Evolutionary conservation across 92 coral and sea anemone species (phyloP), one percentile per base, ranked within the genome.

Genomic region (Porites rus): DNA sequence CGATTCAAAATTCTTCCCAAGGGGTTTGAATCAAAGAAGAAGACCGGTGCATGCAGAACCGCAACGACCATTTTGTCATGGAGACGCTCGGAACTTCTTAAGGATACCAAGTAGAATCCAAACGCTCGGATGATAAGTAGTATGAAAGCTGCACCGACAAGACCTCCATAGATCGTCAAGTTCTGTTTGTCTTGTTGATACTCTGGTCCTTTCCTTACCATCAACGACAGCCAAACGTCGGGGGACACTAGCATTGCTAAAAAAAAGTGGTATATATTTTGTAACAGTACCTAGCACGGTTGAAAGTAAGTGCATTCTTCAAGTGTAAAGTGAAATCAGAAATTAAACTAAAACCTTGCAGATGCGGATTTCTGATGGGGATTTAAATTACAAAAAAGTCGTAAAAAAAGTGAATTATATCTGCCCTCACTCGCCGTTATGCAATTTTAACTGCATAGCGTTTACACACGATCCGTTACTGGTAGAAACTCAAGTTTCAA

Each of bases 11-110:
- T 56, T 56, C 61, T 56, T 56, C 61, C 61, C 61, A 56, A 17
- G 16, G 61, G 61, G 16, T 56, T 56, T 56, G 61, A 56, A 56
- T 56, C 61, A 56, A 56, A 56, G 13, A 56, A 56, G 13, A 56
- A 14, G 16, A 56, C 61, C 5, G 21, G 66, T 6, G 66, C 66
- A 17, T 56, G 20, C 13, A 76, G 38, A 31, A 76, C 22, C 16
- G 80, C 80, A 65, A 76, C 80, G 14, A 58, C 80, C 68, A 62
- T 76, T 76, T 21, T 75, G 46, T 75, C 79, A 21, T 75, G 79
- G 17, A 75, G 79, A 22, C 66, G 51, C 18, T 75, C 80, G 19
- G 80, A 76, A 62, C 66, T 54, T 25, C 68, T 54, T 58, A 56
- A 14, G 4, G 67, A 76, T 20, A 62, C 62, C 22, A 16, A 62